Base-by-base conservation (phyloP, 1,140 invertebrate species). In the Bombyx mandarina region DNA sequence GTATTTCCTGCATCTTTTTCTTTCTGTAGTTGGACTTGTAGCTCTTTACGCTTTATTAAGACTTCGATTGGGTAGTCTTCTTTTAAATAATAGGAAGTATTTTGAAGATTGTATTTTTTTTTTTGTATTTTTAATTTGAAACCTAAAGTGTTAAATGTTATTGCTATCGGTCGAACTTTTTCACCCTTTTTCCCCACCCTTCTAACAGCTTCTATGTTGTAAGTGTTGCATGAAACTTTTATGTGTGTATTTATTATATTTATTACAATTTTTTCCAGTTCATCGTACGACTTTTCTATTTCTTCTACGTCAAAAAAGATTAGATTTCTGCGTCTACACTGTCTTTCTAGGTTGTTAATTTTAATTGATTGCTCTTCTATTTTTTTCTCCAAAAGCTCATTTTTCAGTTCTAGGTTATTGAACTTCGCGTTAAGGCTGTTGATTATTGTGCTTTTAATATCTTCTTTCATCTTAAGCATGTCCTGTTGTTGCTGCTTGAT, bases 361-460 rank as follows among this genome's bases (percentile, higher is more conserved):
- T 54, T 65, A 54, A n/a, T 57, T 44, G n/a, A 47, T 57, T 71
- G 66, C 43, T 65, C 55, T 60, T 65, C 58, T 51, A 60, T 44
- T 69, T 69, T 71, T 62, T 66, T 58, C 55, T 67, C 61, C 55
- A 70, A 61, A 57, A 62, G 7, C 10, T 66, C 57, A 50, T 66
- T 73, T 68, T 68, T 70, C 43, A 58, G 10, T 63, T 71, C 65
- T 50, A 71, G 46, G 43, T 46, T 62, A 45, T 55, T 67, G 49
- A 74, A 67, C 8, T 67, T 67, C 43, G 69, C 65, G 47, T 56
- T 69, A 7, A 70, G 26, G 26, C 53, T 68, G 26, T 56, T 66
- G n/a, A 57, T 70, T 46, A 74, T 69, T 54, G 71, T 62, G 43
- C 35, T 43, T 59, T 71, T 74, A 43, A 68, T 74, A 44, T 70